Base-by-base conservation (phyloP, 2,888 invertebrate species). In the Cheilosia pagana region DNA sequence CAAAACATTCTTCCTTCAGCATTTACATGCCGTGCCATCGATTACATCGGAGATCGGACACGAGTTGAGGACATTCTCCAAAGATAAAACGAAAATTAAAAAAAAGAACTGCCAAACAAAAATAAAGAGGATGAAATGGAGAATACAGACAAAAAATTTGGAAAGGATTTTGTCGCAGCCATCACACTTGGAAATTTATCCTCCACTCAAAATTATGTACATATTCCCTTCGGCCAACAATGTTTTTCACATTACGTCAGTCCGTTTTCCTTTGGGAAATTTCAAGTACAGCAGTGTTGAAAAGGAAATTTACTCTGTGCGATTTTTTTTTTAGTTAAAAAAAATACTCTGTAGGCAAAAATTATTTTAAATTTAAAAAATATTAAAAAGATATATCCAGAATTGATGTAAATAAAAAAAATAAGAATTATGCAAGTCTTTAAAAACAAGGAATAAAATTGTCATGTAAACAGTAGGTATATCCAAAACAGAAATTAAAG, bases 21-120 rank as follows among this genome's bases (percentile, higher is more conserved):
- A 83, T 70, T 78, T 78, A 83, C 83, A 83, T 83, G 78, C 78
- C 70, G 74, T 78, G 74, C 74, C 74, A 83, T 78, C 74, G 83
- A 78, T 83, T 78, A 78, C 68, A 63, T 60, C 31, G 57, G 70
- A 78, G 63, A 63, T 60, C 31, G 57, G 70, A 65, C 62, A 75
- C 39, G 52, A 71, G 57, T 48, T 72, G 67, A 72, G 57, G 68
- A 76, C 60, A 60, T 59, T 60, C 57, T 43, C 45, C 41, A 19
- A 50, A 19, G 50, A 50, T 39, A 41, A 63, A 35, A 59, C 43
- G 62, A 52, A 53, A 31, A 76, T 12, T 25, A 55, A n/a, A 67
- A 39, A 52, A 78, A 70, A 60, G 63, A 74, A 77, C 63, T 68
- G 77, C 63, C 55, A 68, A 59, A 82, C 52, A 63, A 57, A 68